These are phyloP conservation scores for Drosophila eohydei DNA, from an alignment of 2,888 invertebrate genomes.

Conservation along the genomic window DNA sequence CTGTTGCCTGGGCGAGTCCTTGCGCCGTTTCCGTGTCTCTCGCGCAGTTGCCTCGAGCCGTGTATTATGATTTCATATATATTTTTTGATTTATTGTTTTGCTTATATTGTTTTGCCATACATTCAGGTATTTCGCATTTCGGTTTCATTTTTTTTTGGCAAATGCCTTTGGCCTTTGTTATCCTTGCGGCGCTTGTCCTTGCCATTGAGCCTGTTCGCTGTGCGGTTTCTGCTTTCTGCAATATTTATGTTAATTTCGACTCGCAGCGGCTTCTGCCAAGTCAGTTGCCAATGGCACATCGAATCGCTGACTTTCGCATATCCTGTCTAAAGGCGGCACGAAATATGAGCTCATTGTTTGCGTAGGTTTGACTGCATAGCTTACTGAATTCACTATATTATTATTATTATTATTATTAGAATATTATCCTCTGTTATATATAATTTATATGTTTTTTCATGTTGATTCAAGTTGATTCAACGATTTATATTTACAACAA, in stretches of 20 bases:
- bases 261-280: conserved; percentile 40
- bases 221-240: conserved; percentile 40
- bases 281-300: conserved; percentile 23
- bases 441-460: background rate
- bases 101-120: conserved; percentile 77
- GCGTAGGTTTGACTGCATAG: background rate
- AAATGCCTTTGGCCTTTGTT: conserved; percentile 46
- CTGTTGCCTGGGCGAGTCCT: conserved; percentile 55
- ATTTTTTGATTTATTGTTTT: conserved; percentile 79
- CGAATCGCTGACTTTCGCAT: conserved; percentile 7
- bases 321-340: conserved; percentile 13
- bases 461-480: background rate
- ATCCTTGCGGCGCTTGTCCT: conserved; percentile 19
- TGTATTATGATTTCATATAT: conserved; percentile 78
- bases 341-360: conserved; percentile 6
- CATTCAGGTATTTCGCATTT: conserved; percentile 35
- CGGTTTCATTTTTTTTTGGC: conserved; percentile 41
- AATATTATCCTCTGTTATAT: background rate
- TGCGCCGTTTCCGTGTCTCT: conserved; percentile 10
- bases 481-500: background rate
- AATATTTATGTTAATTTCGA: conserved; percentile 51
- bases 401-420: background rate
- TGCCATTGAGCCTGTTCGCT: conserved; percentile 41
- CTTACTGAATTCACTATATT: background rate
- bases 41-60: conserved; percentile 31